These are phyloP conservation scores for Leptogaster cylindrica DNA, from an alignment of 2,888 invertebrate genomes.

Conservation along the genomic window DNA sequence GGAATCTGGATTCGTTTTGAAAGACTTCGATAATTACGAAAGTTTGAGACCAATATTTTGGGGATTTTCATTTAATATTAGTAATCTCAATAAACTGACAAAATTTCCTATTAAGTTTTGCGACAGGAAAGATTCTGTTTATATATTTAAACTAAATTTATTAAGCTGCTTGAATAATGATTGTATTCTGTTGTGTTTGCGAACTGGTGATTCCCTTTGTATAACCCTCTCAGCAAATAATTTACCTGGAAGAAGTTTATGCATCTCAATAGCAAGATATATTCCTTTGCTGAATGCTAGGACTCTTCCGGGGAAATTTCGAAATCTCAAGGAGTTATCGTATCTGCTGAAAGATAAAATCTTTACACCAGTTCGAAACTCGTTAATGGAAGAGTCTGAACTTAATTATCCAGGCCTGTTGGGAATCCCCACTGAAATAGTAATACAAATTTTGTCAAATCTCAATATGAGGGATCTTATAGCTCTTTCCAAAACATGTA, in stretches of 20 bases:
- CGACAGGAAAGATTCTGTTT: neutral
- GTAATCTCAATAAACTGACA: neutral
- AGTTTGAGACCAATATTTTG: conserved; percentile 22
- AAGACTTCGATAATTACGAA: neutral
- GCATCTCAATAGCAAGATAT: conserved; percentile 57
- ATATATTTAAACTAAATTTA: conserved; percentile 29
- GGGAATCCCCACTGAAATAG: conserved; percentile 56
- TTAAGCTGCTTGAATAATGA: conserved; percentile 5
- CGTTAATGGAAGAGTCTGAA: conserved; percentile 61
- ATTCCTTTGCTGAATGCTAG: conserved; percentile 53
- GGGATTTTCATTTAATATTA: conserved; percentile 49
- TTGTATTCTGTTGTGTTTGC: conserved; percentile 52
- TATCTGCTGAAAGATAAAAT: conserved; percentile 65
- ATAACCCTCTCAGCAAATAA: conserved; percentile 54
- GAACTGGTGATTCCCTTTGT: conserved; percentile 56
- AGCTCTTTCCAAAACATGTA: conserved; percentile 42
- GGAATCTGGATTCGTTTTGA: conserved; percentile 54
- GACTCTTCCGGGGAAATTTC: conserved; percentile 53
- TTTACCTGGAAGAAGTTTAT: conserved; percentile 53
- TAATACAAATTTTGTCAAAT: conserved; percentile 52
- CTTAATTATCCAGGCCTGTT: conserved; percentile 58
- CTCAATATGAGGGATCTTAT: conserved; percentile 45
- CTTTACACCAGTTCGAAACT: conserved; percentile 65
- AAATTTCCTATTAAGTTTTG: neutral
- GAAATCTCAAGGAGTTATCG: conserved; percentile 63